Conservation (phyloP, 2,888 invertebrate species). For the Trichopoda pennipes region DNA sequence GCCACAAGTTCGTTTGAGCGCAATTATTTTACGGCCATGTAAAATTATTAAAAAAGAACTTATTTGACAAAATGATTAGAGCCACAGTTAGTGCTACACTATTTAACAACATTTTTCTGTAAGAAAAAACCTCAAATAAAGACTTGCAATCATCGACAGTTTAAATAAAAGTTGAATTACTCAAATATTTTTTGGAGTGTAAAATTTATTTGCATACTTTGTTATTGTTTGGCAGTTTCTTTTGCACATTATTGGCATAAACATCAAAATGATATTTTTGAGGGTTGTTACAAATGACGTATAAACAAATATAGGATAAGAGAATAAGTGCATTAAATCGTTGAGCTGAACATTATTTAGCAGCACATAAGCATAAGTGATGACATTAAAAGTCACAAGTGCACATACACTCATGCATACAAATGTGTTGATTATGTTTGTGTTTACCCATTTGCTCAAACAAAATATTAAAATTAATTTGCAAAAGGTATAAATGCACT, state of each 20-base stretch:
- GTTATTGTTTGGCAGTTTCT: conserved; percentile 20
- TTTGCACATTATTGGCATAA: conserved; percentile 29
- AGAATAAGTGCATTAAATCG: conserved; percentile 44
- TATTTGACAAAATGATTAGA: too few relatives aligned
- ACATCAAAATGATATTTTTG: conserved; percentile 44
- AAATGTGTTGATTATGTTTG: background rate
- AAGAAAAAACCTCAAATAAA: too few relatives aligned
- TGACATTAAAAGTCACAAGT: conserved; percentile 34
- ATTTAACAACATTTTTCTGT: too few relatives aligned
- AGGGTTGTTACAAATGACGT: conserved; percentile 56
- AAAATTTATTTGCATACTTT: background rate
- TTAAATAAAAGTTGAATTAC: too few relatives aligned
- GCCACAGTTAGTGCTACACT: too few relatives aligned
- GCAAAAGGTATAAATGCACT: background rate
- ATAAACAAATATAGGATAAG: conserved; percentile 28
- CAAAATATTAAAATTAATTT: conserved; percentile 25
- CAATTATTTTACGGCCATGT: too few relatives aligned
- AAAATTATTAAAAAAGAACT: too few relatives aligned
- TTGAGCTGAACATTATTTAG: background rate
- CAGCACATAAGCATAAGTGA: background rate
- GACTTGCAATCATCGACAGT: too few relatives aligned
- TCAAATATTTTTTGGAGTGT: conserved; percentile 6
- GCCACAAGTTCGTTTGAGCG: too few relatives aligned
- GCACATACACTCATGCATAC: conserved; percentile 11
- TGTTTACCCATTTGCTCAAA: conserved; percentile 33